Evolutionary conservation across 2,797 vertebrate species (phyloP), one percentile per base, ranked within the genome.

Genomic region (Argentina silus): DNA sequence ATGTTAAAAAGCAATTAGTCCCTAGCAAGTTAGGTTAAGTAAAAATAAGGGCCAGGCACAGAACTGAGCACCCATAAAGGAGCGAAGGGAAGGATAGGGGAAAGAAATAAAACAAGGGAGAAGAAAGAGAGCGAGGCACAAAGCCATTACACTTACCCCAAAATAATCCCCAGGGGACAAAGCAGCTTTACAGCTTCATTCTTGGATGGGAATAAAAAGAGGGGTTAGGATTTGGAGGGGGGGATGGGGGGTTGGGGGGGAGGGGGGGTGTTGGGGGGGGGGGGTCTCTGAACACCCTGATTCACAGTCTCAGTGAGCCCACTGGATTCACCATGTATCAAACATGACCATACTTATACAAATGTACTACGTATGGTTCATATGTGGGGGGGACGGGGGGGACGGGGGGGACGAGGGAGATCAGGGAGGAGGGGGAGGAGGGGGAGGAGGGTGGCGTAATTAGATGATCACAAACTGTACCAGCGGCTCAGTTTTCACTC

Each of bases 401-500:
- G 50, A 76, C 79, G 74, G 62, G 17, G 48, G 57, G 57, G 36
- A 5, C 11, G 27, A 4, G 12, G 11, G 14, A 11, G 11, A 1
- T 19, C 27, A 36, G 27, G 27, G 27, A 36, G 53, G 67, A 36
- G 42, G 76, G 66, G 72, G 77, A 77, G 74, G 79, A 84, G 88
- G 76, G 66, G 72, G 77, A 77, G 74, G 79, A 84, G 88, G 87
- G 79, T 85, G 83, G 89, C 88, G 91, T 95, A 94, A 95, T 95
- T 92, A 95, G 94, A 94, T 91, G 93, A 95, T 93, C 93, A 94
- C 94, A 93, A 93, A 93, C 91, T 90, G 91, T 93, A 94, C 93
- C 93, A 90, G 89, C 90, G 87, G 94, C 94, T 95, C 94, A 84
- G 93, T 91, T 96, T 96, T 96, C 95, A 90, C 91, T 94, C 93